Evolutionary conservation across 2,113 vertebrate genomes (phyloP), one percentile per base, ranked within the genome.

Genomic region (Pithys albifrons): DNA sequence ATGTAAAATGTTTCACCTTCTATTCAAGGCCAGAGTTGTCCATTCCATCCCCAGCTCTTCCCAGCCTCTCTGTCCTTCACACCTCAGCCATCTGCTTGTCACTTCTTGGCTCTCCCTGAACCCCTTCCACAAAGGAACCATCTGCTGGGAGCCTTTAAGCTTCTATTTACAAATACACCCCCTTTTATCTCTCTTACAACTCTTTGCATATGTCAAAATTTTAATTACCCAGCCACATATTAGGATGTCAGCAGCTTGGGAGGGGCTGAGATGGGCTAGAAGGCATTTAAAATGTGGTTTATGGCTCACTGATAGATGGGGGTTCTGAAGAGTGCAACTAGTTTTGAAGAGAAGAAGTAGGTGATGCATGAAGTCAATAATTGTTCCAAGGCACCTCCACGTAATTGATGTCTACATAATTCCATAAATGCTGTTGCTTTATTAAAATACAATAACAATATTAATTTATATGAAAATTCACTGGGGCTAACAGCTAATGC

Each of bases 121-220:
- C 95, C 97, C 97, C 95, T 96, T 61, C 95, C 78, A 92, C 89
- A 66, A 96, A 84, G 33, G 70, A 82, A 15, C 97, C 97, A 98
- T 98, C 97, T 98, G 98, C 90, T 98, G 74, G 39, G 88, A 94
- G 95, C 95, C 95, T 97, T 98, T 95, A 92, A 91, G 75, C 90
- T 96, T 91, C 97, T 97, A 95, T 96, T 96, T 95, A 81, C 91
- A 94, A 94, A 78, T 73, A 76, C 93, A 73, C 91, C 73, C 75
- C 84, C 89, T 88, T 95, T 97, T 97, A 96, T 97, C 93, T 79
- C 58, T 82, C 96, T 94, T 92, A 93, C 89, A 97, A 91, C 91
- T 92, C 96, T 93, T 96, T 96, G 90, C 96, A 95, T 86, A 95
- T 97, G 96, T 97, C 97, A 97, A 89, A 95, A 89, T 96, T 97